phyloP scores from a whole-genome alignment of 2,113 vertebrate genomes.

The Rhinoptilus africanus region DNA sequence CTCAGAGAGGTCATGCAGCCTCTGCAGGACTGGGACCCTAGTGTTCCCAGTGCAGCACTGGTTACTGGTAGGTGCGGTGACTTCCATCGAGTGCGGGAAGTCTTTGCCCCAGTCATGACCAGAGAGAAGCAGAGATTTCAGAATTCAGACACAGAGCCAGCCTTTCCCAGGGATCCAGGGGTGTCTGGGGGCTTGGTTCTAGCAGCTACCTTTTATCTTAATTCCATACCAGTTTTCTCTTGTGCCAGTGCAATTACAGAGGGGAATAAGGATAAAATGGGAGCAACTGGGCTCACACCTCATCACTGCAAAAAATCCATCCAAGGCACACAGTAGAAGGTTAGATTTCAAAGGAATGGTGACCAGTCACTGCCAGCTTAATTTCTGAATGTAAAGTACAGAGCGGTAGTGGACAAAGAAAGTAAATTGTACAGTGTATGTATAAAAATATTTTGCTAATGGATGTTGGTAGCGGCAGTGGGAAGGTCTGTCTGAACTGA shows the following conservation, averaged over 20 bases:
- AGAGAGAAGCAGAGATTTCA: background rate
- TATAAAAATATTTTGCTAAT: background rate
- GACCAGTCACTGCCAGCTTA: background rate
- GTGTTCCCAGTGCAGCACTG: background rate
- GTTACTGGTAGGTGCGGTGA: background rate
- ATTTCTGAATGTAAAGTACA: slow-evolving; percentile 8
- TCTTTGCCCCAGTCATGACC: rapidly evolving
- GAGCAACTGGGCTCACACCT: background rate
- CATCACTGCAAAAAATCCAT: background rate
- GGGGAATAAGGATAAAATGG: background rate
- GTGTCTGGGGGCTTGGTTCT: background rate
- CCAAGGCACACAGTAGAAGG: background rate
- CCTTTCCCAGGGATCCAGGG: background rate
- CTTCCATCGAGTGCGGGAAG: background rate
- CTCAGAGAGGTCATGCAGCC: background rate
- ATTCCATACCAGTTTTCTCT: background rate
- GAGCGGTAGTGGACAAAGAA: background rate
- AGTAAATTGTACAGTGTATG: background rate
- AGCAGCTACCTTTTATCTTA: slow-evolving; percentile 17
- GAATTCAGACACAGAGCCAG: background rate
- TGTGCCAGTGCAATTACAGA: background rate
- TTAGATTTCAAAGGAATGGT: background rate
- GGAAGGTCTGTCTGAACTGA: background rate
- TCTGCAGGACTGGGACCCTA: background rate
- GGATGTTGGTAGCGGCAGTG: background rate